Base-by-base conservation (phyloP, 2,113 vertebrate genomes). In the Anoplopoma fimbria region DNA sequence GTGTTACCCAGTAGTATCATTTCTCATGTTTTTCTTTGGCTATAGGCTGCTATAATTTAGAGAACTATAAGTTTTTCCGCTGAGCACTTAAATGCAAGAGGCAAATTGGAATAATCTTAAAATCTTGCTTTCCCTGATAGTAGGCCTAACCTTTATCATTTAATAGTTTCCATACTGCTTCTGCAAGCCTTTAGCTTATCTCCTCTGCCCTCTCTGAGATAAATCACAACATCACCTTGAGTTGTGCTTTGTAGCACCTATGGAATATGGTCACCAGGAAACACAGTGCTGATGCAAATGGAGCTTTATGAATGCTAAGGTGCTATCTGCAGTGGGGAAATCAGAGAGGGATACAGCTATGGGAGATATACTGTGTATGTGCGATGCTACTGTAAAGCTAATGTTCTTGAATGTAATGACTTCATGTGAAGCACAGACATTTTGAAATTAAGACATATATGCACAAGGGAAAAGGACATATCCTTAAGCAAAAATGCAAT, bases 101-200 rank as follows among this genome's bases (percentile, higher is more conserved):
- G 64, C 77, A 63, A 19, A 69, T 23, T 67, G 23, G 38, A 55
- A 72, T 60, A 61, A 73, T 61, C 21, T 0, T 31, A 63, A 5
- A 53, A 58, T 79, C 12, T 33, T 49, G 9, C 58, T 79, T 79
- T 61, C 42, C 25, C 55, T 8, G 8, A 70, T 27, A 45, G 23
- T 2, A 47, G 12, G 40, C 45, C 45, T 42, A 36, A 14, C 65
- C 29, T 78, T 81, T 77, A 85, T 86, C 84, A 40, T 81, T 86
- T 84, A 81, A 81, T 76, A 68, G 61, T 69, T 82, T n/a, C 55
- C 42, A 69, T 71, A 60, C 63, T 70, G 79, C 49, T 29, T 69
- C 49, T 69, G 49, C 0, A 12, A 71, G 49, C 47, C 40, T 15
- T 69, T 29, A n/a, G 40, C 38, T 76, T 75, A 83, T 83, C 58